Percentiles rank a stretch among this genome's conserved stretches.
Conservation (phyloP, 2,113 vertebrate species). For the Sinosuthora webbiana region DNA sequence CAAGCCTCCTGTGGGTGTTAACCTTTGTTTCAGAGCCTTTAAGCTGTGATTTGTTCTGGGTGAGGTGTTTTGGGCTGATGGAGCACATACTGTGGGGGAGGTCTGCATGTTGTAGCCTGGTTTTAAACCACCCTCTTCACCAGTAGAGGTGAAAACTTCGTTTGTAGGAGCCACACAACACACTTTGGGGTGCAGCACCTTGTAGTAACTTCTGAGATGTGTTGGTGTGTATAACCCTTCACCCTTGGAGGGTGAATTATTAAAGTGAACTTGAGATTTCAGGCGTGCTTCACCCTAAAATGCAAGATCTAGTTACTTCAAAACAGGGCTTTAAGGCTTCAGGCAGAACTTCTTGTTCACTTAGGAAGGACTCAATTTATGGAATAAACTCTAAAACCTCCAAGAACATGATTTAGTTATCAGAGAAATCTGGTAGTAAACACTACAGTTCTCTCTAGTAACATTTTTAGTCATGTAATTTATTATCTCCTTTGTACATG, state of each 20-base stretch:
- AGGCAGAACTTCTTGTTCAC: not conserved
- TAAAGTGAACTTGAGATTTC: not conserved
- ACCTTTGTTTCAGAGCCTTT: not conserved
- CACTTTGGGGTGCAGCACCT: no score
- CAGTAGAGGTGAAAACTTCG: not conserved
- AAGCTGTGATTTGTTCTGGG: not conserved
- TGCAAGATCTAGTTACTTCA: no score
- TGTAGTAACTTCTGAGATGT: not conserved
- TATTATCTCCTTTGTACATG: not conserved
- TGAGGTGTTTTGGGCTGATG: not conserved
- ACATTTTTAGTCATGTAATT: not conserved
- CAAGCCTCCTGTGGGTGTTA: not conserved
- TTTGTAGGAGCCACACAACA: rapidly evolving
- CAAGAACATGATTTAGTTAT: not conserved
- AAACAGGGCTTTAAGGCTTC: not conserved
- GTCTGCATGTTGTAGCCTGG: rapidly evolving
- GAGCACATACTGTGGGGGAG: rapidly evolving
- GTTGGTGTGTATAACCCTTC: rapidly evolving
- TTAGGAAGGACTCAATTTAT: not conserved
- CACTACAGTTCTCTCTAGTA: not conserved
- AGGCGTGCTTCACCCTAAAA: rapidly evolving
- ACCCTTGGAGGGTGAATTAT: not conserved
- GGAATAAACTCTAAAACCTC: not conserved
- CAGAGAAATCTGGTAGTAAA: not conserved
- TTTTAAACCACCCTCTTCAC: not conserved